Evolutionary conservation across 2,888 invertebrate species (phyloP).

Genomic region (Mechanitis messenoides): DNA sequence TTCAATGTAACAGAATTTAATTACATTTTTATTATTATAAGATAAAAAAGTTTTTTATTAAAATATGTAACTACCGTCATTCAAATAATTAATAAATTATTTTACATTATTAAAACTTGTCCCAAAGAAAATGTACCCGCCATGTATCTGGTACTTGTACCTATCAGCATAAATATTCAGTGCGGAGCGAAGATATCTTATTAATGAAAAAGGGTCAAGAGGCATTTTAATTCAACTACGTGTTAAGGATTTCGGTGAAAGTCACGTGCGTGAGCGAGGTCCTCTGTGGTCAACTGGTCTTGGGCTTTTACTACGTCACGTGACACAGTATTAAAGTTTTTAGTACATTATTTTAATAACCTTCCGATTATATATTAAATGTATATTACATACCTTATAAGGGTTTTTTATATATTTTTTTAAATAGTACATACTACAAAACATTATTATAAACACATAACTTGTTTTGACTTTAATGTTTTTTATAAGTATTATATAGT

Average conservation of each 20-base stretch:
- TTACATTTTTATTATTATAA: no score
- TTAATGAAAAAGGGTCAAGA: conserved; percentile 76
- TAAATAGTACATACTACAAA: no score
- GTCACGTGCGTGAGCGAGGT: conserved; percentile 40
- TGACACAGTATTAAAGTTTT: background rate
- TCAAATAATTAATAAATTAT: background rate
- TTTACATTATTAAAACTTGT: background rate
- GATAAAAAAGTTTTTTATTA: no score
- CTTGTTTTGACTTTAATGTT: no score
- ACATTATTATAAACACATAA: no score
- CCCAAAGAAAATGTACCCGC: conserved; percentile 10
- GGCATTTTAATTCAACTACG: conserved; percentile 77
- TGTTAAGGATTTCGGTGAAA: conserved; percentile 67
- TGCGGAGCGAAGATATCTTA: conserved; percentile 72
- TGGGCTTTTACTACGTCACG: conserved; percentile 6
- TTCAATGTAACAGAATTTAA: no score
- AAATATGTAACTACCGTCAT: no score
- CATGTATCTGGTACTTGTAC: conserved; percentile 35
- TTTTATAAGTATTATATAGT: no score
- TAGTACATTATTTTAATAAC: no score
- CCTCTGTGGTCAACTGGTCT: conserved; percentile 24
- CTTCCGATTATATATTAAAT: background rate
- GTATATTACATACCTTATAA: no score
- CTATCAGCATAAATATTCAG: conserved; percentile 70
- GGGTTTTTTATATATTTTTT: no score